These are phyloP conservation scores for Karalla daura DNA, from an alignment of 2,797 vertebrate genomes.

Conservation along the genomic window DNA sequence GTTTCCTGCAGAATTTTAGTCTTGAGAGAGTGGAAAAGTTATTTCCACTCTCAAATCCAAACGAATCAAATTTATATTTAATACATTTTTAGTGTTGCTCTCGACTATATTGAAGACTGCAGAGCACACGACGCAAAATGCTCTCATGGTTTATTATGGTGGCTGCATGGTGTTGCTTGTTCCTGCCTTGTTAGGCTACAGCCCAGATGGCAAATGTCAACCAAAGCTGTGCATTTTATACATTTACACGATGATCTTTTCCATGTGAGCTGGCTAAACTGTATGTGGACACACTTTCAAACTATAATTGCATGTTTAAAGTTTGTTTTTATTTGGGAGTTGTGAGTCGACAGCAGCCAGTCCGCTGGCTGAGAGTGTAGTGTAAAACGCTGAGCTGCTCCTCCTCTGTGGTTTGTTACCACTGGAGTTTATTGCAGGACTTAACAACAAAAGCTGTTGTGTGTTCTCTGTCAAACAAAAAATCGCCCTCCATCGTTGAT, in stretches of 20 bases:
- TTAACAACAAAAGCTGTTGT: not conserved
- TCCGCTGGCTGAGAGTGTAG: not conserved
- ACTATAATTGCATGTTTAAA: not conserved
- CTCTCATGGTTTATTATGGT: too few species aligned
- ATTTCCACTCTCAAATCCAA: constrained; percentile 20
- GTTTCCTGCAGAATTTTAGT: constrained; percentile 28
- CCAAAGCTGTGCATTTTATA: not conserved
- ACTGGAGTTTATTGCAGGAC: not conserved
- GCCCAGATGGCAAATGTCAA: not conserved
- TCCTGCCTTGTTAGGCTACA: not conserved
- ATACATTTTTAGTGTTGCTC: too few species aligned
- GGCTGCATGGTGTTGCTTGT: too few species aligned
- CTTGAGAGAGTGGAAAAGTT: constrained; percentile 25
- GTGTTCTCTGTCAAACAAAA: not conserved
- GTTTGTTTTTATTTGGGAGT: constrained; percentile 16
- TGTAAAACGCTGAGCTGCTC: not conserved
- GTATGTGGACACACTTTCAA: constrained; percentile 7
- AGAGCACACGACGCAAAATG: too few species aligned
- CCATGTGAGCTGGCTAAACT: not conserved
- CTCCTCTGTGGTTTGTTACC: not conserved
- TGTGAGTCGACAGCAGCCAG: not conserved
- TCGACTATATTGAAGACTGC: too few species aligned
- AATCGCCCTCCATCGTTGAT: not conserved
- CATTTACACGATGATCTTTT: constrained; percentile 1
- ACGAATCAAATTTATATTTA: constrained; percentile 20